Evolutionary conservation across 2,888 invertebrate species (phyloP), one percentile per base, ranked within the genome.

Genomic region (Sympetrum striolatum): DNA sequence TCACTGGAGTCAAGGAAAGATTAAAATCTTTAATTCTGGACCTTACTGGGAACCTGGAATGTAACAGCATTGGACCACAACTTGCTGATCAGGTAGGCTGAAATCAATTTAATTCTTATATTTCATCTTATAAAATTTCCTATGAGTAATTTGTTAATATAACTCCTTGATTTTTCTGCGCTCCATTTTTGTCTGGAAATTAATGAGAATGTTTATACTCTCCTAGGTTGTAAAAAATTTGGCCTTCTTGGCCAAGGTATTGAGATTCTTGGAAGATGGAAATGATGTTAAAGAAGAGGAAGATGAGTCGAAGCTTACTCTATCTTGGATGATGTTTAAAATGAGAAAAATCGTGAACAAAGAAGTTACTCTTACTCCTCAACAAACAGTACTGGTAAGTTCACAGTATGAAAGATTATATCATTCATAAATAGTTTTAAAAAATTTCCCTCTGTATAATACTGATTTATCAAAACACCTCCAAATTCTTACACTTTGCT

Each of bases 281-380:
- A 92, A 94, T 1, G 92, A 92, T 5, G 93, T 94, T 0, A 92
- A 92, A 92, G 93, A 93, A 0, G 93, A 94, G 73, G 93, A 93
- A n/a, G 91, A 92, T 86, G 93, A 93, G 1, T 60, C 90, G 6
- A 91, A 91, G 93, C 94, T 97, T 53, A 96, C 96, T 92, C 94
- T 98, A 2, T 93, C 95, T 48, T 98, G 98, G 98, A 94, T 98
- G 48, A 93, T 97, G 12, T 96, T 96, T 92, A 96, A 96, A 92
- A 94, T 98, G 93, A 95, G 97, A 86, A 96, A 96, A 93, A 96
- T 97, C 91, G 95, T 98, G 1, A 97, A 98, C 93, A 95, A 95
- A 14, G 98, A 98, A 94, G 95, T 98, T 0, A 96, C 97, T 22
- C 96, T 96, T 92, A 95, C 96, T 14, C 96, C 97, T 0, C 95